Conservation (phyloP, 1,140 invertebrate genomes). For the Patella vulgata region DNA sequence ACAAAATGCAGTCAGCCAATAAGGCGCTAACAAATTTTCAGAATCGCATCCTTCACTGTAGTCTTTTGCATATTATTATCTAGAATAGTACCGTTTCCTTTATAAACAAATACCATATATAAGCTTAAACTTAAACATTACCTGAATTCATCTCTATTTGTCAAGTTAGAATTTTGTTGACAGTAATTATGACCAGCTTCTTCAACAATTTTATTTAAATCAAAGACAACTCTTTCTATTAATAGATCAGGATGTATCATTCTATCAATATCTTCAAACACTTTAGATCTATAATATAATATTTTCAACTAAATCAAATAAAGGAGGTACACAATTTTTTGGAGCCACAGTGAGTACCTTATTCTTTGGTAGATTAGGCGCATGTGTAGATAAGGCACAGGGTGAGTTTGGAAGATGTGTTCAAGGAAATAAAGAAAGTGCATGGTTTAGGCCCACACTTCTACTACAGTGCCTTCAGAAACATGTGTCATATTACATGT, state of each 20-base stretch:
- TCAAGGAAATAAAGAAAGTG: too few species aligned
- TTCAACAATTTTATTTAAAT: constrained; percentile 73
- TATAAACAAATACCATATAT: neutral
- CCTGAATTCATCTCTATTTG: constrained; percentile 74
- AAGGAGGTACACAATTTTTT: neutral
- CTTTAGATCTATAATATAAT: constrained; percentile 48
- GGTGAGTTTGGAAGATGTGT: too few species aligned
- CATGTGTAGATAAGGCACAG: too few species aligned
- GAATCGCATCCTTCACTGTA: too few species aligned
- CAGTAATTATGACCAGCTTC: constrained; percentile 35
- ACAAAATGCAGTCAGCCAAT: too few species aligned
- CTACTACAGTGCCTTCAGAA: too few species aligned
- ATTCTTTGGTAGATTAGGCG: neutral
- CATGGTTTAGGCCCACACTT: too few species aligned
- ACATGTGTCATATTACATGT: too few species aligned
- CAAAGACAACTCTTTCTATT: constrained; percentile 77
- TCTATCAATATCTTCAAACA: constrained; percentile 66
- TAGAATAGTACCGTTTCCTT: neutral
- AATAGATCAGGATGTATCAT: constrained; percentile 65
- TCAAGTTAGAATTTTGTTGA: constrained; percentile 52
- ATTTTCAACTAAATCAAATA: neutral
- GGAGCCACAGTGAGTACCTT: neutral
- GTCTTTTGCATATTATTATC: too few species aligned
- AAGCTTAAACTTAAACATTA: too few species aligned
- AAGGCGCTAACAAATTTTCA: too few species aligned